Conservation (phyloP, 2,113 vertebrate genomes). For the Hemicordylus capensis region DNA sequence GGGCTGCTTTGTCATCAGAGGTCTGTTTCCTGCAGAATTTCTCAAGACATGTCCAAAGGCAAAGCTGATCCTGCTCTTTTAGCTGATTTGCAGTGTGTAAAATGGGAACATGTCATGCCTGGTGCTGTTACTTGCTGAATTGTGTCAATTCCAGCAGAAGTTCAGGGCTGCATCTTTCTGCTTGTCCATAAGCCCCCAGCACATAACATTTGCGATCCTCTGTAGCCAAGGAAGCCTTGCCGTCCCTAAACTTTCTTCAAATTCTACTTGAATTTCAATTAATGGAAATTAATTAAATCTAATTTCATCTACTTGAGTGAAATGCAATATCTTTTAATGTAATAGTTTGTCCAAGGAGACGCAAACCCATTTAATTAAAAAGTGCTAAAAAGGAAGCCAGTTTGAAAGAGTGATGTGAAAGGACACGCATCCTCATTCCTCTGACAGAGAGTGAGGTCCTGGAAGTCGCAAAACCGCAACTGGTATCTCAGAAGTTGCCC, state of each 20-base stretch:
- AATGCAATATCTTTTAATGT: constrained; percentile 26
- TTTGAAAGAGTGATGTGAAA: constrained; percentile 7
- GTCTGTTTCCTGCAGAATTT: too few relatives aligned
- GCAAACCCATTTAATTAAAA: constrained; percentile 26
- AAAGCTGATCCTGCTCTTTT: too few relatives aligned
- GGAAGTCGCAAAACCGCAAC: neutral
- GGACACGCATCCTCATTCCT: neutral
- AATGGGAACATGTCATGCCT: too few relatives aligned
- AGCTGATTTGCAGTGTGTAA: too few relatives aligned
- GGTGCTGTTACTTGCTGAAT: neutral
- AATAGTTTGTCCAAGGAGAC: constrained; percentile 26
- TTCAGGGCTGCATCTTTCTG: neutral
- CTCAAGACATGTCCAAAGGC: too few relatives aligned
- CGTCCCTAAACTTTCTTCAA: neutral
- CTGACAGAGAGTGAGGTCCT: neutral
- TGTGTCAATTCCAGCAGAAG: neutral
- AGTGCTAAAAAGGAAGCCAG: constrained; percentile 4
- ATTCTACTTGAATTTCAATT: constrained; percentile 31
- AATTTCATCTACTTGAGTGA: constrained; percentile 34
- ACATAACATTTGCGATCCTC: neutral
- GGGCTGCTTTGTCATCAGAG: too few relatives aligned
- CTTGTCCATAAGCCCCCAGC: neutral
- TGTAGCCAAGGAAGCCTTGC: neutral
- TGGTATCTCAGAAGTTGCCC: neutral
- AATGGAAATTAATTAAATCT: constrained; percentile 32